phyloP scores from a whole-genome alignment of 37 sponge, comb jelly and placozoan species.

The Crambe crambe region DNA sequence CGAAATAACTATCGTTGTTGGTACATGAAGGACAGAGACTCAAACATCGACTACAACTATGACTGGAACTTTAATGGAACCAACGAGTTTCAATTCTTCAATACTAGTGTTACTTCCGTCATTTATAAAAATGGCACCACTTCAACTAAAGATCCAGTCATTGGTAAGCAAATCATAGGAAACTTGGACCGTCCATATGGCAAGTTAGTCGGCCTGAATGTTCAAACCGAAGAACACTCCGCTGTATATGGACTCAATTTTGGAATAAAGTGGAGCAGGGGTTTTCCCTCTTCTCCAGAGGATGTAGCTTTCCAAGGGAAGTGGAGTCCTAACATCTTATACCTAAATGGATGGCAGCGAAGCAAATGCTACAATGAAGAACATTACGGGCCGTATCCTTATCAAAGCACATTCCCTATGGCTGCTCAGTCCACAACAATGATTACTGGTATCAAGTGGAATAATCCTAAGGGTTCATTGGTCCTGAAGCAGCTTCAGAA shows the following conservation, averaged over 20 bases:
- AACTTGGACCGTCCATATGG: not conserved
- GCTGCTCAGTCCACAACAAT: not conserved
- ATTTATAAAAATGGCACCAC: not conserved
- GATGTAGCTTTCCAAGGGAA: conserved; percentile 7
- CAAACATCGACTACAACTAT: not conserved
- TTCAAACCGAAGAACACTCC: not conserved
- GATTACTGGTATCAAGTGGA: not conserved
- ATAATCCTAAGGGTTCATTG: not conserved
- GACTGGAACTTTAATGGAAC: conserved; percentile 35
- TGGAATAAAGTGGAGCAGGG: conserved; percentile 1
- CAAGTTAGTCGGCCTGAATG: not conserved
- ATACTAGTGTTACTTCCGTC: conserved; percentile 9
- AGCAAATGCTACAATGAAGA: not conserved
- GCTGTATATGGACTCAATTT: conserved; percentile 42
- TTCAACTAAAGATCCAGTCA: not conserved
- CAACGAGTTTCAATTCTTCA: conserved; percentile 10
- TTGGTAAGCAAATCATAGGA: not conserved
- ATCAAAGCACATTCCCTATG: not conserved
- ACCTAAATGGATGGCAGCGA: not conserved
- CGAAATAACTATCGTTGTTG: conserved; percentile 19
- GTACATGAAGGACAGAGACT: not conserved
- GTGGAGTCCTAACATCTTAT: conserved; percentile 1
- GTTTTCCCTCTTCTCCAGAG: not conserved
- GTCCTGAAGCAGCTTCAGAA: not conserved
- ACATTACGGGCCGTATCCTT: not conserved